phyloP scores from a whole-genome alignment of 2,797 vertebrate genomes.

The Jordanella pulchra region DNA sequence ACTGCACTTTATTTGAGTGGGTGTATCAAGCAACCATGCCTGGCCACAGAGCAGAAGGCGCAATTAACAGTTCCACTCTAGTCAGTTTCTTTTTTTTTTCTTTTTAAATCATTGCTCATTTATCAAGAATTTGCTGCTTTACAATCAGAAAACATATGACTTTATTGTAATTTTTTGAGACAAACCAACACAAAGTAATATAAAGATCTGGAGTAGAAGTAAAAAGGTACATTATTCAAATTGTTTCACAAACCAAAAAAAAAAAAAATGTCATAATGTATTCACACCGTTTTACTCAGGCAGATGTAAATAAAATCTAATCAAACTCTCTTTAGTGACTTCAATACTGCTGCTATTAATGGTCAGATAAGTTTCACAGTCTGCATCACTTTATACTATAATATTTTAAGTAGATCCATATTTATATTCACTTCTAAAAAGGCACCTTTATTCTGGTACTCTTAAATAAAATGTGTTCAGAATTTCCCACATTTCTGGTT shows the following conservation, averaged over 20 bases:
- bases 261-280: background rate
- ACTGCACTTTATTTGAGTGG: slow-evolving; percentile 47
- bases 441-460: too few relatives aligned
- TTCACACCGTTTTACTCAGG: background rate
- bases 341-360: too few relatives aligned
- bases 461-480: too few relatives aligned
- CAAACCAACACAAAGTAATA: background rate
- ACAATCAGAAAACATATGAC: background rate
- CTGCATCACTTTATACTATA: too few relatives aligned
- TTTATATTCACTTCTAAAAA: too few relatives aligned
- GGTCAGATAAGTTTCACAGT: too few relatives aligned
- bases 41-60: slow-evolving; percentile 41
- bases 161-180: background rate
- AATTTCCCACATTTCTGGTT: too few relatives aligned
- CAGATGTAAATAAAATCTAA: too few relatives aligned
- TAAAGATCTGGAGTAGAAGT: background rate
- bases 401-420: too few relatives aligned
- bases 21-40: slow-evolving; percentile 41
- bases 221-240: background rate
- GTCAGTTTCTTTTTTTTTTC: background rate
- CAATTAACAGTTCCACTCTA: slow-evolving; percentile 48
- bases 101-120: background rate
- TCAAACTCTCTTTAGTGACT: too few relatives aligned
- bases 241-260: too few relatives aligned
- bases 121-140: background rate